Conservation (phyloP, 2,888 invertebrate species). For the Diadegma fenestrale region DNA sequence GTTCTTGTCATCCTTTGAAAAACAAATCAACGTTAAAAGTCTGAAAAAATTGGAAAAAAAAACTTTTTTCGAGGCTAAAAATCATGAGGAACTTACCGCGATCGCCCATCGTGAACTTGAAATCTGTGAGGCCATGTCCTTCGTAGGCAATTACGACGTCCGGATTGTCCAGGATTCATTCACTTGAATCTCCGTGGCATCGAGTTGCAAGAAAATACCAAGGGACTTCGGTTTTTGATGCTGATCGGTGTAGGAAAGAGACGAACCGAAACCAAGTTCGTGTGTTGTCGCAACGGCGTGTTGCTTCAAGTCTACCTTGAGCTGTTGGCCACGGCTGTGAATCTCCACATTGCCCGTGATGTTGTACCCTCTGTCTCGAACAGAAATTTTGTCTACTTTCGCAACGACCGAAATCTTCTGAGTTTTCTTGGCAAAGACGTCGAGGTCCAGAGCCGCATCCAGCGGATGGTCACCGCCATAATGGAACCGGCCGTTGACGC, state of each 20-base stretch:
- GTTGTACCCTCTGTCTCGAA: conserved; percentile 82
- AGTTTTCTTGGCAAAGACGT: conserved; percentile 87
- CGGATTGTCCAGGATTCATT: conserved; percentile 85
- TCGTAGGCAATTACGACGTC: conserved; percentile 85
- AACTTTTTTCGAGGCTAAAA: not conserved
- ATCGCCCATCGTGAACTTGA: conserved; percentile 86
- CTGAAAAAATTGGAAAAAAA: not conserved
- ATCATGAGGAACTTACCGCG: conserved; percentile 85
- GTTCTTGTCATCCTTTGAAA: conserved; percentile 84
- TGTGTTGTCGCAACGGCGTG: conserved; percentile 79
- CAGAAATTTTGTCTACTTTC: conserved; percentile 76
- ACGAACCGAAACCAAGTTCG: conserved; percentile 80
- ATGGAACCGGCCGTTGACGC: conserved; percentile 84
- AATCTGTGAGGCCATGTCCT: conserved; percentile 87
- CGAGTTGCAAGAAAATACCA: conserved; percentile 74
- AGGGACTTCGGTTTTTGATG: conserved; percentile 81
- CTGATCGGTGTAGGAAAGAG: conserved; percentile 81
- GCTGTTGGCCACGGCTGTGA: conserved; percentile 85
- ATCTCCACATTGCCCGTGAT: conserved; percentile 83
- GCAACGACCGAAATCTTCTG: conserved; percentile 86
- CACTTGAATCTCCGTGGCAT: conserved; percentile 72
- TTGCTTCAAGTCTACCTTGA: conserved; percentile 81
- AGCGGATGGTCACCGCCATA: conserved; percentile 83
- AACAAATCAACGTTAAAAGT: not conserved
- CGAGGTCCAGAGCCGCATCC: conserved; percentile 85